These are phyloP conservation scores for Phaedon cochleariae DNA, from an alignment of 2,888 invertebrate genomes.

Conservation along the genomic window DNA sequence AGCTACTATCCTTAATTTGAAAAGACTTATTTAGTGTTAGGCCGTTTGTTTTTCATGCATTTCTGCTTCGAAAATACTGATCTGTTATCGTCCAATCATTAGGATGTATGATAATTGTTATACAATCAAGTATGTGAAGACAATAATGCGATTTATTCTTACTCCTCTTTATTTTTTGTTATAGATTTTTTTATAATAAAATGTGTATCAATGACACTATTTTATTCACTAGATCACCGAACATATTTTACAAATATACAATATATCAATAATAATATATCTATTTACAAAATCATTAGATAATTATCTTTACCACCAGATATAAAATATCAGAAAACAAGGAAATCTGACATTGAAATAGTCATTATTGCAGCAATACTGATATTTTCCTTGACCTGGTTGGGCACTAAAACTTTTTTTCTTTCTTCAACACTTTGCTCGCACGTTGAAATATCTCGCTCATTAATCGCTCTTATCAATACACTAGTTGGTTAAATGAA, in stretches of 20 bases:
- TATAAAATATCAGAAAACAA: no score
- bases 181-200: constrained; percentile 29
- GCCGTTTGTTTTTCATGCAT: constrained; percentile 1
- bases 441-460: no score
- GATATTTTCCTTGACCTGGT: no score
- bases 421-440: no score
- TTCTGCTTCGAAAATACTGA: background rate
- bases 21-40: constrained; percentile 11
- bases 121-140: constrained; percentile 24
- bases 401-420: no score
- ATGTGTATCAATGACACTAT: background rate
- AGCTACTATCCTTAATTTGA: background rate
- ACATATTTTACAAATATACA: background rate
- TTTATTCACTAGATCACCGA: background rate
- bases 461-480: no score
- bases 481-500: no score
- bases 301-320: no score
- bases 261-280: constrained; percentile 3
- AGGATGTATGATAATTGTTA: constrained; percentile 12
- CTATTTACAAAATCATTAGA: background rate
- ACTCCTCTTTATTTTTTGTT: constrained; percentile 21
- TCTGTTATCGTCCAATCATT: background rate
- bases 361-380: no score
- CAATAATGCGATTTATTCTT: constrained; percentile 30
- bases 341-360: no score